Evolutionary conservation across 2,113 vertebrate species (phyloP), one percentile per base, ranked within the genome.

Genomic region (Pachyramphus minor): DNA sequence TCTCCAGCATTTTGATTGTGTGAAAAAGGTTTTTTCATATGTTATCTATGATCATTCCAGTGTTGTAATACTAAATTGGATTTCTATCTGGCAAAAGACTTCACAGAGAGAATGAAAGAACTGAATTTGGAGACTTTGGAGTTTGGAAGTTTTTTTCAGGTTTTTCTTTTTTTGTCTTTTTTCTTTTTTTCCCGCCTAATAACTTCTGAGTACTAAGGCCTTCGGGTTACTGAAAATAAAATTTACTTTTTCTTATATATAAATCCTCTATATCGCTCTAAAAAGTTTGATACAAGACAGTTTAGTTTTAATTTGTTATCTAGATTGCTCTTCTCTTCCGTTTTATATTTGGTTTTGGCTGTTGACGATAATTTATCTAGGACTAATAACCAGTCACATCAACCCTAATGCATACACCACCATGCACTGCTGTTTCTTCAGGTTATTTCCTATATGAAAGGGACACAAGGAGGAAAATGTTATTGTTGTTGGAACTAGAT

Each of bases 131-230:
- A 5, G 11, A 31, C 25, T 50, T 80, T 4, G 3, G 10, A 79
- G 11, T 44, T 31, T 16, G 4, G 20, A 5, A 1, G 0, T 5
- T 59, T 67, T 12, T 30, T 71, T 50, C 52, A 58, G 18, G 9
- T 33, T 50, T 66, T 66, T 64, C 6, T 58, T 33, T 62, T 31
- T 14, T 3, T 12, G 3, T 12, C 4, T 42, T 18, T 44, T 58
- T 15, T 5, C 8, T 17, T 18, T 15, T 5, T 9, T 17, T 18
- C 2, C 3, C 27, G n/a, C n/a, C n/a, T n/a, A 60, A 23, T n/a
- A 66, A 47, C 9, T 59, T 76, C 9, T 28, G 22, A 67, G 75
- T 63, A 44, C 9, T 62, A 35, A 11, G 5, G 22, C 18, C 5
- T 66, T 53, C 24, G 59, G 30, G 12, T 66, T 60, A 45, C 8